phyloP scores from a whole-genome alignment of 2,888 invertebrate species.

The Melanotus villosus region DNA sequence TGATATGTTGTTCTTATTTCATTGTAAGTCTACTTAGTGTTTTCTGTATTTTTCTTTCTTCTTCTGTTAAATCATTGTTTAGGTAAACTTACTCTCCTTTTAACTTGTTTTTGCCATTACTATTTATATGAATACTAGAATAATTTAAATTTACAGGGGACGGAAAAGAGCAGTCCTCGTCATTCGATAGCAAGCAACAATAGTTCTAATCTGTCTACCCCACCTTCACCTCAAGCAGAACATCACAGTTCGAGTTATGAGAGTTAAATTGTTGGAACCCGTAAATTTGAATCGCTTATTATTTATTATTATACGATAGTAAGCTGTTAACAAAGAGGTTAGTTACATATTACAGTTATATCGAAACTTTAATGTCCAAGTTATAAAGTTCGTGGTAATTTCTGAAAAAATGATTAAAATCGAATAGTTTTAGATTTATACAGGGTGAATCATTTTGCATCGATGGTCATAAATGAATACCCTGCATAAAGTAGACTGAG shows the following conservation, averaged over 20 bases:
- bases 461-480: background rate
- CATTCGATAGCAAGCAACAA: slow-evolving; percentile 83
- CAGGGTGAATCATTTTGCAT: background rate
- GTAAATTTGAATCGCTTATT: background rate
- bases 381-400: slow-evolving; percentile 1
- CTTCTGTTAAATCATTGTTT: no score
- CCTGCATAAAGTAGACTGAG: slow-evolving; percentile 37
- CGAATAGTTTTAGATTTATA: slow-evolving; percentile 28
- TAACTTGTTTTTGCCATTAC: no score
- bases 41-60: no score
- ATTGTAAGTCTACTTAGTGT: no score
- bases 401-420: background rate
- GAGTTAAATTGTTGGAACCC: slow-evolving; percentile 67
- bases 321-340: slow-evolving; percentile 1
- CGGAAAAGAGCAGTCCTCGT: slow-evolving; percentile 73
- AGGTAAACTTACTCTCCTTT: no score
- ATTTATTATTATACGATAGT: slow-evolving; percentile 17
- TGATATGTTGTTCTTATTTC: no score
- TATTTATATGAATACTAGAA: no score
- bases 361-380: slow-evolving; percentile 33
- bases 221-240: slow-evolving; percentile 78
- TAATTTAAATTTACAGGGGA: slow-evolving; percentile 62
- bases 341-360: slow-evolving; percentile 22
- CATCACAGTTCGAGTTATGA: slow-evolving; percentile 78
- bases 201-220: slow-evolving; percentile 81